Conservation (phyloP, 2,888 invertebrate species). For the Drosophila flavopinicola region DNA sequence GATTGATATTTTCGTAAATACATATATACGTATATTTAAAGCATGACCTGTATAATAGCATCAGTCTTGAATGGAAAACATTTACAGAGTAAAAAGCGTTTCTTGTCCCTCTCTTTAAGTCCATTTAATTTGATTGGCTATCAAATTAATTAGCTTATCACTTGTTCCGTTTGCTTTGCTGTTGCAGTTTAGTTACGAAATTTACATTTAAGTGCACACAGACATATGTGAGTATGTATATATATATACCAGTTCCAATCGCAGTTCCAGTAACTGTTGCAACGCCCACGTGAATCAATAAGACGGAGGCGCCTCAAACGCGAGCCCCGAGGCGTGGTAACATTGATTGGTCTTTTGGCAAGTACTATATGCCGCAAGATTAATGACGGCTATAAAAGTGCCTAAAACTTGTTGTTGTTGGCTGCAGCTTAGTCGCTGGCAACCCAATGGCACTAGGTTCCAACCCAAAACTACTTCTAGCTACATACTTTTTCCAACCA, state of each 20-base stretch:
- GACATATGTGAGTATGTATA: neutral
- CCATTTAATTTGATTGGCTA: slow-evolving; percentile 47
- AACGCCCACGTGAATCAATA: slow-evolving; percentile 63
- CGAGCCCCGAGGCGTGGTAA: slow-evolving; percentile 49
- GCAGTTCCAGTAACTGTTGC: slow-evolving; percentile 10
- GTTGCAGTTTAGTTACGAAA: slow-evolving; percentile 19
- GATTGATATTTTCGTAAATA: too few species aligned
- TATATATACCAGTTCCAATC: neutral
- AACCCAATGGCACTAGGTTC: too few species aligned
- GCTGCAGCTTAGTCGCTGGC: slow-evolving; percentile 1
- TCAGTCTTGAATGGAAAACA: too few species aligned
- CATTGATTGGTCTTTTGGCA: slow-evolving; percentile 47
- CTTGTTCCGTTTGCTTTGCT: slow-evolving; percentile 24
- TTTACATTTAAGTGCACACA: slow-evolving; percentile 9
- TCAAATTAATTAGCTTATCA: slow-evolving; percentile 50
- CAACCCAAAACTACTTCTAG: too few species aligned
- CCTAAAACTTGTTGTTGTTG: slow-evolving; percentile 50
- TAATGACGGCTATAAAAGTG: slow-evolving; percentile 60
- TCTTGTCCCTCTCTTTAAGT: slow-evolving; percentile 12
- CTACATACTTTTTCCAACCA: too few species aligned
- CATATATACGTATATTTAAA: too few species aligned
- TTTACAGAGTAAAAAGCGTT: neutral
- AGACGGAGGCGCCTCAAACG: slow-evolving; percentile 32
- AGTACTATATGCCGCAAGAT: slow-evolving; percentile 49
- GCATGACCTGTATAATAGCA: too few species aligned